Evolutionary conservation across 2,797 vertebrate species (phyloP), one percentile per base, ranked within the genome.

Genomic region (Malurus leucopterus): DNA sequence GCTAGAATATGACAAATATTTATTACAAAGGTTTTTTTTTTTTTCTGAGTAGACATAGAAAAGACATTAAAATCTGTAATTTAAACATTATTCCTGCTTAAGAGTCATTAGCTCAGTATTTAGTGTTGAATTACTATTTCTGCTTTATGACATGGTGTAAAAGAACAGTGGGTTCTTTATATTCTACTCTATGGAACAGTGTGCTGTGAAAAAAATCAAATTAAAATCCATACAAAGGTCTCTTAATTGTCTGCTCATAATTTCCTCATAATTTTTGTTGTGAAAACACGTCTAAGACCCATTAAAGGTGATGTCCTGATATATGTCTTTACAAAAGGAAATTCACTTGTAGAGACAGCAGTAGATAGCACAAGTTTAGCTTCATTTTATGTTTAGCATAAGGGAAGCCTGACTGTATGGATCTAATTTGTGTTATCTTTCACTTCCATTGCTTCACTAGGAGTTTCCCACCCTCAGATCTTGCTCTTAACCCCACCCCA

Each of bases 401-500:
- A 40, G 5, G n/a, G n/a, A 78, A 49, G 15, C 7, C 20, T 65
- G 26, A 10, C 14, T 79, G 5, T 22, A 22, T 32, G 16, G 32
- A n/a, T 80, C 5, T 7, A 72, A 0, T 69, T 54, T 0, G 1
- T 22, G 20, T 61, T 36, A 16, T 44, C 32, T 78, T 86, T 61
- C 22, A 41, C 12, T 68, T 76, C 30, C 6, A 8, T 20, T n/a
- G 3, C 27, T 67, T 47, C 44, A 30, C 7, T 6, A 62, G 30
- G 14, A 62, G 13, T 54, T 75, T 38, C 16, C 22, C 13, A 70
- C 26, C 10, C 15, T 85, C 7, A 26, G 2, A 2, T 57, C 20
- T 75, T 6, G 0, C 8, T 84, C 20, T 77, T 76, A 68, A 59
- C 0, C 2, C 2, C 19, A 34, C 2, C 2, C 11, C 5, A 11